Percentiles rank a stretch among this genome's conserved stretches.
phyloP scores from a whole-genome alignment of 2,797 vertebrate species.

The Toxotes lorentzi region DNA sequence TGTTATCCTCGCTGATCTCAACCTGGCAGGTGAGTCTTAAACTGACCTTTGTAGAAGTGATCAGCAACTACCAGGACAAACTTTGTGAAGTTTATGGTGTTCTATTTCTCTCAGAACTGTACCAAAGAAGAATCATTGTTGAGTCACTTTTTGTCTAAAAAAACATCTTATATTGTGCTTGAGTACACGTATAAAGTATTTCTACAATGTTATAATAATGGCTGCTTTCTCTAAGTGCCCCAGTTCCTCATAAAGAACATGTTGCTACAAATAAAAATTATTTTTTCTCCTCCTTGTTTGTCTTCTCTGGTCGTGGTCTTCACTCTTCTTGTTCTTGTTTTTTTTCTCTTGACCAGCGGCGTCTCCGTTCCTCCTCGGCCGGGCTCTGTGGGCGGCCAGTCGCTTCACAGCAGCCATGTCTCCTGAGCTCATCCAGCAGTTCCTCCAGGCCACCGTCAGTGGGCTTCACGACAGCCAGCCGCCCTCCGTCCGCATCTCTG shows the following conservation, averaged over 20 bases:
- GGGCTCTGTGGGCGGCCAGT: constrained; percentile 98
- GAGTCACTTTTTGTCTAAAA: not conserved
- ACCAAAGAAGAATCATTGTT: not conserved
- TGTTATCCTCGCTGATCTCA: constrained; percentile 96
- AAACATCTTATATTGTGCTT: no score
- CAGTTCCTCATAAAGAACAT: not conserved
- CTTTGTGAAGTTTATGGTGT: not conserved
- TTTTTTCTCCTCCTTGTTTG: not conserved
- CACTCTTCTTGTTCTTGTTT: not conserved
- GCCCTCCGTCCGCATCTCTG: constrained; percentile 96
- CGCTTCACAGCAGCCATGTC: constrained; percentile 98
- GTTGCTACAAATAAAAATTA: no score
- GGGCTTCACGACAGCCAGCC: constrained; percentile 96
- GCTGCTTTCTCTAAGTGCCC: not conserved
- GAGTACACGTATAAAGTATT: no score
- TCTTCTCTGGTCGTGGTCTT: not conserved
- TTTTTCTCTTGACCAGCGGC: constrained; percentile 73
- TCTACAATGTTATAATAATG: no score
- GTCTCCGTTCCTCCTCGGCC: constrained; percentile 96
- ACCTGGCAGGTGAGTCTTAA: constrained; percentile 87
- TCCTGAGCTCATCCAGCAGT: constrained; percentile 98
- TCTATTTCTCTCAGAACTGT: not conserved
- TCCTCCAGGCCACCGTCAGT: constrained; percentile 97
- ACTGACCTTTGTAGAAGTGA: not conserved
- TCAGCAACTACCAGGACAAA: not conserved